phyloP scores from a whole-genome alignment of 2,797 vertebrate genomes.

The Macrochelys suwanniensis region DNA sequence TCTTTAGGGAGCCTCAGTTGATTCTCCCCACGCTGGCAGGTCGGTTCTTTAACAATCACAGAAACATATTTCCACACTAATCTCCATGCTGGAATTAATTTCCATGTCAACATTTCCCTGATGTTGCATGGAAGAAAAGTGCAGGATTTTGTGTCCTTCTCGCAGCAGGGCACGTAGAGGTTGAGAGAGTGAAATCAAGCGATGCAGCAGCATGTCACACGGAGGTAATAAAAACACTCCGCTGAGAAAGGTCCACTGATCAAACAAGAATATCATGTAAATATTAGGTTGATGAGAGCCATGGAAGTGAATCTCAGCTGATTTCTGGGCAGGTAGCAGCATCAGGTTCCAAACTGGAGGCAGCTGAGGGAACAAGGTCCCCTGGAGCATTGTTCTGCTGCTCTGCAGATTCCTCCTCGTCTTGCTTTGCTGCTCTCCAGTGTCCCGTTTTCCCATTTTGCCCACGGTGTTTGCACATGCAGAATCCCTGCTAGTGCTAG shows the following conservation, averaged over 20 bases:
- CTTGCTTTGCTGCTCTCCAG: neutral
- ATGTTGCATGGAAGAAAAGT: neutral
- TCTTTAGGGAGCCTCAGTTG: neutral
- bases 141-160: neutral
- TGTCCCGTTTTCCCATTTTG: neutral
- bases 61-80: neutral
- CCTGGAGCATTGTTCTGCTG: neutral
- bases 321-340: rapidly evolving
- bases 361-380: neutral
- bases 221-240: neutral
- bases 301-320: neutral
- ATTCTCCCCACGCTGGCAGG: neutral
- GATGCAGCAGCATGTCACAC: neutral
- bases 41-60: rapidly evolving
- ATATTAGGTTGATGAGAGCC: neutral
- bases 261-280: rapidly evolving
- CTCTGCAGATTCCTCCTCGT: neutral
- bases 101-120: neutral
- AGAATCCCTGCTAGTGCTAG: neutral
- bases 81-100: neutral
- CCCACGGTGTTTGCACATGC: rapidly evolving
- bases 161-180: neutral
- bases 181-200: conserved; percentile 4
- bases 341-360: rapidly evolving
- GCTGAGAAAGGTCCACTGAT: neutral